These are phyloP conservation scores for Aspidapion aeneum DNA, from an alignment of 2,888 invertebrate genomes.

Conservation along the genomic window DNA sequence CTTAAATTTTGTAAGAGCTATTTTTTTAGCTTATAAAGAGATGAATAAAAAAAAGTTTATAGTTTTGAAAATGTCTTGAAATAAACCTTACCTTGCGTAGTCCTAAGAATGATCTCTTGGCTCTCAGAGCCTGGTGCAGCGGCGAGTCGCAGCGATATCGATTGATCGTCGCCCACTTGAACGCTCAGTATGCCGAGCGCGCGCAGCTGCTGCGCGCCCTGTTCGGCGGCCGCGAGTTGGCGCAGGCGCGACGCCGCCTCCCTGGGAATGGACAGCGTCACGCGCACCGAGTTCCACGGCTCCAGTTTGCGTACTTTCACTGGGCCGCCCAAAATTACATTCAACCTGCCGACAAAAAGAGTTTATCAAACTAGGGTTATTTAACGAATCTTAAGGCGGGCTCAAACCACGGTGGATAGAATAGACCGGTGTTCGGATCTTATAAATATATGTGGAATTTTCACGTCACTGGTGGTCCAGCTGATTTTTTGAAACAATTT, in stretches of 20 bases:
- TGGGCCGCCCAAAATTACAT: slow-evolving; percentile 60
- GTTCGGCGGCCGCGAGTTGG: slow-evolving; percentile 73
- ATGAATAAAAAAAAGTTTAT: too few relatives aligned
- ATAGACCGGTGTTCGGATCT: too few relatives aligned
- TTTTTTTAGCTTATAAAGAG: too few relatives aligned
- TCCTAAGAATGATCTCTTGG: slow-evolving; percentile 66
- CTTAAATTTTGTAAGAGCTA: too few relatives aligned
- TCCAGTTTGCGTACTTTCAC: slow-evolving; percentile 77
- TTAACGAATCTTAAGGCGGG: too few relatives aligned
- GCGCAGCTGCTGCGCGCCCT: slow-evolving; percentile 83
- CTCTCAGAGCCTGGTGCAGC: slow-evolving; percentile 53
- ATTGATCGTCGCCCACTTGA: slow-evolving; percentile 88
- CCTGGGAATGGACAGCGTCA: slow-evolving; percentile 95
- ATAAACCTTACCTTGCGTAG: slow-evolving; percentile 45
- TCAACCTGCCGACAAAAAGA: slow-evolving; percentile 62
- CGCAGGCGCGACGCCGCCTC: slow-evolving; percentile 91
- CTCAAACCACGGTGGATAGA: too few relatives aligned
- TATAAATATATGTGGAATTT: too few relatives aligned
- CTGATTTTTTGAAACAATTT: too few relatives aligned
- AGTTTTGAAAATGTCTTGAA: too few relatives aligned
- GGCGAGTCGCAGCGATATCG: slow-evolving; percentile 65
- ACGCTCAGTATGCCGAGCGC: slow-evolving; percentile 93
- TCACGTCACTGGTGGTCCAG: too few relatives aligned
- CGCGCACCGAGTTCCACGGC: slow-evolving; percentile 98
- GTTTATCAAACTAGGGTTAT: too few relatives aligned